These are phyloP conservation scores for Astropecten irregularis DNA, from an alignment of 53 echinoderm and acorn worm genomes.

Conservation along the genomic window DNA sequence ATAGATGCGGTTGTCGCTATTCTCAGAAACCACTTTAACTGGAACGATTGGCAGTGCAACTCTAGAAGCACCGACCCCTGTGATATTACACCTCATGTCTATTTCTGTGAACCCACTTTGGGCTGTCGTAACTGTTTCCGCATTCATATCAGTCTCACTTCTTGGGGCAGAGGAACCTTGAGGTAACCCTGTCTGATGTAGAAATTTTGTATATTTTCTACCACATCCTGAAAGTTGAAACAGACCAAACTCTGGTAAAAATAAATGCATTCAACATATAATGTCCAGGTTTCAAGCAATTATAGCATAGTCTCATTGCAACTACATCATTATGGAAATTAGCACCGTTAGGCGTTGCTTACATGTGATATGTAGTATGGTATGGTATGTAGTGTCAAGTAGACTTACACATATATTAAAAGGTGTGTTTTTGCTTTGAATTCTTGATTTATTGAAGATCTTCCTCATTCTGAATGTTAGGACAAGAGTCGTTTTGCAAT, in stretches of 20 bases:
- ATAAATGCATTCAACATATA: not conserved
- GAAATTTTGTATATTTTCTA: not conserved
- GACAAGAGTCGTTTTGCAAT: no score
- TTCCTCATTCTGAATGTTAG: no score
- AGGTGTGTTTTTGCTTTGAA: no score
- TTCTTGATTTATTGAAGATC: no score
- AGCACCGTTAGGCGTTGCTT: no score
- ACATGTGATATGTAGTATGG: no score
- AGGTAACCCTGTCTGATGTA: no score
- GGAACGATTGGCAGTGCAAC: not conserved
- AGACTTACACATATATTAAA: no score
- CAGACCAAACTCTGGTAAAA: not conserved
- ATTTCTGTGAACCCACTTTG: no score
- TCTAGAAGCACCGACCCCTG: not conserved
- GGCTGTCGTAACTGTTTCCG: no score
- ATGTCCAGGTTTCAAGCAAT: conserved; percentile 33
- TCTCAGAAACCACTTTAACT: not conserved
- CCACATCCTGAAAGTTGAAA: not conserved
- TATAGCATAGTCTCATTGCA: conserved; percentile 29
- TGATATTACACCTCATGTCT: not conserved
- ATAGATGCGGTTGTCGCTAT: not conserved
- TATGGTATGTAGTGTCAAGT: no score
- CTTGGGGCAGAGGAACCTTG: not conserved
- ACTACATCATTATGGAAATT: no score
- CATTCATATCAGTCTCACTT: not conserved